These are phyloP conservation scores for Zoanthus sociatus DNA, from an alignment of 92 coral and sea anemone genomes.

Conservation along the genomic window DNA sequence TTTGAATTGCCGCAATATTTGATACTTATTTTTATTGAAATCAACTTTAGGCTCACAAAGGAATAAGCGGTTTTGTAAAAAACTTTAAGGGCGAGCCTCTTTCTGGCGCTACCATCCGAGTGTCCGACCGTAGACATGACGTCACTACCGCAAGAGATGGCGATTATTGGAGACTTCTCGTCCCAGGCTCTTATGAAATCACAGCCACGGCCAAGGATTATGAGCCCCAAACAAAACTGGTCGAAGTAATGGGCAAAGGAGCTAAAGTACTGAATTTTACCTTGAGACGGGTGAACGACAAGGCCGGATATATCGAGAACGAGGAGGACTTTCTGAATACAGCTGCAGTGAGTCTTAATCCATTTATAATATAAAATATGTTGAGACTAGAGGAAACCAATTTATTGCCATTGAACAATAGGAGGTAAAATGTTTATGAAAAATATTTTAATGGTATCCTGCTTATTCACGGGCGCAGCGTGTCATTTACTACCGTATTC, in stretches of 20 bases:
- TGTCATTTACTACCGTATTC: no score
- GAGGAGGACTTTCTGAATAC: conserved; percentile 72
- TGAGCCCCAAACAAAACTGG: conserved; percentile 87
- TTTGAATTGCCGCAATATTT: neutral
- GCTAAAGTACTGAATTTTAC: conserved; percentile 71
- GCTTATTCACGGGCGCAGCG: no score
- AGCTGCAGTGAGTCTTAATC: conserved; percentile 61
- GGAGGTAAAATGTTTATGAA: no score
- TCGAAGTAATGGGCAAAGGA: conserved; percentile 78
- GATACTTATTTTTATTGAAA: neutral
- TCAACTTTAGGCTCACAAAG: conserved; percentile 80
- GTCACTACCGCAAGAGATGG: conserved; percentile 94
- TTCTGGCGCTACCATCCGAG: conserved; percentile 77
- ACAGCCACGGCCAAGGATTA: conserved; percentile 84
- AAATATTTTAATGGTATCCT: no score
- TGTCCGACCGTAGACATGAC: conserved; percentile 98
- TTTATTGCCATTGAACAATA: no score
- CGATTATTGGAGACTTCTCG: conserved; percentile 98
- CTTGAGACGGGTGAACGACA: conserved; percentile 75
- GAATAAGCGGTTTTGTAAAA: conserved; percentile 91
- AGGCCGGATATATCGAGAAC: conserved; percentile 46
- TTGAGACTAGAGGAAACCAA: no score
- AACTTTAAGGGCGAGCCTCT: conserved; percentile 83
- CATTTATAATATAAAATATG: no score
- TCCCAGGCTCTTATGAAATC: conserved; percentile 98